A percentile compares a stretch with the other conserved stretches of the same genome.
phyloP scores from a whole-genome alignment of 2,888 invertebrate genomes.

The Copidosoma aretas region DNA sequence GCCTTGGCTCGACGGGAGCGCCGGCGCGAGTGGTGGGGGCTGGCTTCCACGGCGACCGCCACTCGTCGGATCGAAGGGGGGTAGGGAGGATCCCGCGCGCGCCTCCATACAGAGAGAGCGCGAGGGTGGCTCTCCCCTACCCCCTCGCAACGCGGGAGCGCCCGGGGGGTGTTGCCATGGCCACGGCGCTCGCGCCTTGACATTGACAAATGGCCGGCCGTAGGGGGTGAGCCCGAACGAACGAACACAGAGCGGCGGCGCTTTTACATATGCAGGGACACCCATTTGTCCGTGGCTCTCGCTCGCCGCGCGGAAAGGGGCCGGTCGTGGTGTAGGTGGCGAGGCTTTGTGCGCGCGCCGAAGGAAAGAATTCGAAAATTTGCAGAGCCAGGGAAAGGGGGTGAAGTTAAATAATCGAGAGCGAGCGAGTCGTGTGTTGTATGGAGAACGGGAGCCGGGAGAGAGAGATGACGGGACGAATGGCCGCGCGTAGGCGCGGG shows the following conservation, averaged over 20 bases:
- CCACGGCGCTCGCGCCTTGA: conserved; percentile 63
- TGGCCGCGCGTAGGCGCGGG: background rate
- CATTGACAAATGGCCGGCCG: conserved; percentile 62
- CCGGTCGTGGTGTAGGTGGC: conserved; percentile 35
- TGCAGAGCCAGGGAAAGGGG: conserved; percentile 15
- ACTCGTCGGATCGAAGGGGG: conserved; percentile 18
- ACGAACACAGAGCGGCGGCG: conserved; percentile 60
- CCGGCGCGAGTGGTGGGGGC: conserved; percentile 16
- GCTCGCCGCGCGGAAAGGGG: conserved; percentile 18
- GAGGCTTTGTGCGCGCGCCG: too few species aligned
- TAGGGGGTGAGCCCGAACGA: conserved; percentile 48
- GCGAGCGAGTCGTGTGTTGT: background rate
- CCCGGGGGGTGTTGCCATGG: conserved; percentile 57
- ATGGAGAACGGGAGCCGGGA: conserved; percentile 17
- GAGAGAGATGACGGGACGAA: conserved; percentile 34
- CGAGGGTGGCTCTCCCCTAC: conserved; percentile 46
- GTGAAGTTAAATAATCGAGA: conserved; percentile 16
- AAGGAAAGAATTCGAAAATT: conserved; percentile 37
- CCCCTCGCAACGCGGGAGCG: conserved; percentile 46
- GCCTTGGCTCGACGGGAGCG: conserved; percentile 18
- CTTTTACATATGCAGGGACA: conserved; percentile 64
- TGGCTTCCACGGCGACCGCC: conserved; percentile 27
- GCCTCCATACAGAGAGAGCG: conserved; percentile 38
- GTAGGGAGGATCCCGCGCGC: conserved; percentile 49
- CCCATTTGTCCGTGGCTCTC: conserved; percentile 60